phyloP scores from a whole-genome alignment of 1,140 invertebrate species.

The Aphaenogaster floridana region DNA sequence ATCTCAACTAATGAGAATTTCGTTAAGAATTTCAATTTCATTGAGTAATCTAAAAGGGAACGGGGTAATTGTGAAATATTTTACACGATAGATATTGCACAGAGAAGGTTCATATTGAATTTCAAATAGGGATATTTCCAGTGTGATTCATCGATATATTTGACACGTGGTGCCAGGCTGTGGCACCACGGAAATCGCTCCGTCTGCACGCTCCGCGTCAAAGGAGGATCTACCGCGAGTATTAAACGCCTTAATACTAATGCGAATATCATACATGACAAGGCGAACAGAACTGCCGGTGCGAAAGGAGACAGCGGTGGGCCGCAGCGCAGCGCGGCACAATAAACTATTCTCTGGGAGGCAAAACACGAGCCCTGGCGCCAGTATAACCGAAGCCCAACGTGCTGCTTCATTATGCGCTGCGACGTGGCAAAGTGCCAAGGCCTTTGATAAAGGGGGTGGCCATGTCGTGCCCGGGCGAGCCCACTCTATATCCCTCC shows the following conservation, averaged over 20 bases:
- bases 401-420: conserved; percentile 86
- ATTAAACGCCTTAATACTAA: conserved; percentile 62
- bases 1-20: background rate
- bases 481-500: conserved; percentile 62
- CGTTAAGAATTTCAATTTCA: background rate
- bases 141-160: background rate
- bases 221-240: conserved; percentile 1
- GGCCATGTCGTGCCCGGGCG: conserved; percentile 70
- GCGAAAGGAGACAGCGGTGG: conserved; percentile 30
- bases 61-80: background rate
- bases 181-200: background rate
- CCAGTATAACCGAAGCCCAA: conserved; percentile 82
- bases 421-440: conserved; percentile 85
- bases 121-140: background rate
- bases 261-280: conserved; percentile 63
- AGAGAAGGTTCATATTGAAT: background rate
- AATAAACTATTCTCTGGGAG: conserved; percentile 83
- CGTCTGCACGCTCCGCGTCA: background rate
- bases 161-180: background rate
- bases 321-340: conserved; percentile 73
- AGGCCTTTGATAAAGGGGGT: conserved; percentile 84
- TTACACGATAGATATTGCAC: background rate
- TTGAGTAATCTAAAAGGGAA: background rate
- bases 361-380: conserved; percentile 81
- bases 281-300: conserved; percentile 20